Base-by-base conservation (phyloP, 2,797 vertebrate species). In the Anas capensis region DNA sequence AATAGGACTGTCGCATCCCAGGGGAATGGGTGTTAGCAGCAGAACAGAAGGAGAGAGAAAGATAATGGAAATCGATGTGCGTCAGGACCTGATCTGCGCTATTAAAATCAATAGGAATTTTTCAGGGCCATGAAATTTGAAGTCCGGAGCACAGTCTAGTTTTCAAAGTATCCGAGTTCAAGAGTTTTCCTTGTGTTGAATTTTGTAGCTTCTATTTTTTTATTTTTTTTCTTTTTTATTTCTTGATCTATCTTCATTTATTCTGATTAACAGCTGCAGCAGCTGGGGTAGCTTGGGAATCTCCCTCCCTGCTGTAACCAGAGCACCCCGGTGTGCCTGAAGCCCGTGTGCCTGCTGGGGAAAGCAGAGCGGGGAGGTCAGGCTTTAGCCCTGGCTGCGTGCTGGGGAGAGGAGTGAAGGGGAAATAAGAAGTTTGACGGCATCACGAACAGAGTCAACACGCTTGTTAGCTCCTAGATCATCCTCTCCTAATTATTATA, bases 401-500 rank as follows among this genome's bases (percentile, higher is more conserved):
- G 68, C 56, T 69, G 36, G 42, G 38, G 51, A 70, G 44, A 34
- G 48, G 58, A 40, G 21, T 4, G 53, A 73, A 71, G 53, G 61
- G 19, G 29, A 36, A 51, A 14, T 72, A 70, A 85, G 72, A 24
- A 82, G 56, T 14, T 12, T 51, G 58, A 61, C 60, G 40, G 26
- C 27, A 86, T 17, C 71, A 61, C 65, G 20, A 31, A 62, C 4
- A 8, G 3, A 1, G 57, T 36, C 70, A 78, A 70, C 23, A 2
- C 27, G 53, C 93, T 82, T 75, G 31, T 81, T 92, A 93, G 49
- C 82, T 92, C 26, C 79, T 54, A 51, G 6, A 48, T 83, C 72
- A 72, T 62, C 82, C 66, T 36, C 21, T 62, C 73, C 76, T 91
- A 88, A 92, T 95, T 92, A 90, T 73, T 24, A 5, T 66, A 84